Evolutionary conservation across 2,797 vertebrate species (phyloP), one percentile per base, ranked within the genome.

Genomic region (Aphelocoma californica): DNA sequence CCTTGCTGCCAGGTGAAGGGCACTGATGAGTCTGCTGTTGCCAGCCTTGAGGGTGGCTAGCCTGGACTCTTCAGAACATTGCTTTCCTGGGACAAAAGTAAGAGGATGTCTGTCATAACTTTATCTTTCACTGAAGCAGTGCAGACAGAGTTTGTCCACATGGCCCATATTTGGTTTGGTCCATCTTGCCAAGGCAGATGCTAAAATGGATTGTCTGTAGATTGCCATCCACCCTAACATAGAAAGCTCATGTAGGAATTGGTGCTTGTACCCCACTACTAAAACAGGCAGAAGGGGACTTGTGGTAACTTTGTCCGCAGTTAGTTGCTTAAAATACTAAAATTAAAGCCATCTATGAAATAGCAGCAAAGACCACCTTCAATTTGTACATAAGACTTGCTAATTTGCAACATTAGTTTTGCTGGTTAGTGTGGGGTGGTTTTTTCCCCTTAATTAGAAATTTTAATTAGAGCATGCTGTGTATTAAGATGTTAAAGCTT

Each of bases 391-490:
- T 88, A 92, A 96, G 65, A 70, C 85, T 95, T 95, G 73, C 86
- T 96, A 79, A 96, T 97, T 95, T 96, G 81, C 94, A 94, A 54
- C 56, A 21, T 94, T 74, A 82, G 75, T 97, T 97, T 96, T 97
- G 78, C 91, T 94, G 50, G 88, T 90, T 95, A 81, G 70, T 36
- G 21, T 78, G 36, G 28, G 47, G 6, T 32, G 44, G 12, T 42
- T 51, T 60, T 73, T 56, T 38, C 7, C 17, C 42, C 58, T 96
- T 96, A 97, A 97, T 97, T 96, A 97, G 83, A 93, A 97, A 91
- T 97, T 95, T 97, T 97, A 97, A 97, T 97, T 97, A 97, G 58
- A 92, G 79, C 86, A 86, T 95, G 93, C 96, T 95, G 92, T 78
- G 95, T 95, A 97, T 97, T 97, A 97, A 96, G 95, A 96, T 93